A percentile compares a stretch with the other conserved stretches of the same genome.
Evolutionary conservation across 2,113 vertebrate species (phyloP).

Genomic region (Motacilla alba): DNA sequence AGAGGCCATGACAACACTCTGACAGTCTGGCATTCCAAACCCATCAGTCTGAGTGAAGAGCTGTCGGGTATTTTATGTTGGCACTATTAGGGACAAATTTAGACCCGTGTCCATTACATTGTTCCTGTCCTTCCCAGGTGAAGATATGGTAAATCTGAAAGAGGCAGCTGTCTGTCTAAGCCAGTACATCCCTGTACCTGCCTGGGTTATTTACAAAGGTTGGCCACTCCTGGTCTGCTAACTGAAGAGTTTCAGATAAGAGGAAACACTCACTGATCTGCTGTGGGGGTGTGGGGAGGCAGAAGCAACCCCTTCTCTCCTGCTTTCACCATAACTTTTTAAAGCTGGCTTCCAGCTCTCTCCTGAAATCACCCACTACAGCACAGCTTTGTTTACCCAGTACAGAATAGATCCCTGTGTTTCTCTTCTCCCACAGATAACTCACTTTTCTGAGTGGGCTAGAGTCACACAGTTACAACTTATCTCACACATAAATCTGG

Average conservation of each 20-base stretch:
- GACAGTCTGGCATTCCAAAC: background rate
- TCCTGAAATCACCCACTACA: constrained; percentile 37
- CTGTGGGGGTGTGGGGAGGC: background rate
- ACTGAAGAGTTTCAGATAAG: background rate
- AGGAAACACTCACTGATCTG: background rate
- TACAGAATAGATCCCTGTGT: constrained; percentile 37
- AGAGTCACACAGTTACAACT: constrained; percentile 43
- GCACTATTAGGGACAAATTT: background rate
- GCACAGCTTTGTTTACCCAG: constrained; percentile 50
- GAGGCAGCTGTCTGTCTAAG: background rate
- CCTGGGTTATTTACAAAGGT: background rate
- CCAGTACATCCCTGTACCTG: background rate
- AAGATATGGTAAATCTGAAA: background rate
- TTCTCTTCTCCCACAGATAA: constrained; percentile 53
- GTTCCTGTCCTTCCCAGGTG: background rate
- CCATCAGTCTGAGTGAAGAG: background rate
- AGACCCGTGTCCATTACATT: background rate
- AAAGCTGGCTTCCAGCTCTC: constrained; percentile 14
- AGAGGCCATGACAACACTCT: background rate
- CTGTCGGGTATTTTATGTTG: background rate
- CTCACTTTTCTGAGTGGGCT: constrained; percentile 48
- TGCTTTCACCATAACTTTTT: background rate
- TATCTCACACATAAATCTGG: constrained; percentile 29
- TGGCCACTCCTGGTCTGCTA: background rate
- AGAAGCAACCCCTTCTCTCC: background rate